Conservation (phyloP, 2,113 vertebrate genomes). For the Phalacrocorax brasilianus region DNA sequence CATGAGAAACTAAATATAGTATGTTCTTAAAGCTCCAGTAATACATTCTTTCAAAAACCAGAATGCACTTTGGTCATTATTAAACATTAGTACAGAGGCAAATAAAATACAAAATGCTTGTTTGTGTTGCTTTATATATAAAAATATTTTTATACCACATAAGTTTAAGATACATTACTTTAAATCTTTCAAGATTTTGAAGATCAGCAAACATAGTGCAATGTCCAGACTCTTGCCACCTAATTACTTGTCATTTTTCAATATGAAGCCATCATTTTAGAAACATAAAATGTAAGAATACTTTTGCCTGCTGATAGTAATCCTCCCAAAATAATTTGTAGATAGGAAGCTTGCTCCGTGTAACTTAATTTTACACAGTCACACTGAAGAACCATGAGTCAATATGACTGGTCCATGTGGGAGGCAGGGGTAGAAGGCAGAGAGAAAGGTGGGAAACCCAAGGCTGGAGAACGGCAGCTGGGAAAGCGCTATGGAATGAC, state of each 20-base stretch:
- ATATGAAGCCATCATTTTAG: neutral
- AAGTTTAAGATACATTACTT: conserved; percentile 50
- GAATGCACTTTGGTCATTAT: conserved; percentile 95
- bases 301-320: neutral
- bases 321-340: neutral
- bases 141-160: conserved; percentile 69
- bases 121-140: conserved; percentile 67
- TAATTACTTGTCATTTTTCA: conserved; percentile 25
- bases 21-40: conserved; percentile 82
- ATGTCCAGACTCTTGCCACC: neutral
- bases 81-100: conserved; percentile 75
- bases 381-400: neutral
- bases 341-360: neutral
- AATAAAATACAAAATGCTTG: conserved; percentile 74
- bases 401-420: neutral
- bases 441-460: neutral
- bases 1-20: conserved; percentile 74
- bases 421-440: neutral
- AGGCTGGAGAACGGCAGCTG: neutral
- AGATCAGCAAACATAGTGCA: conserved; percentile 23
- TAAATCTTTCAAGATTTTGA: conserved; percentile 17
- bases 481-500: neutral
- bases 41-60: conserved; percentile 84
- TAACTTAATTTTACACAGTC: neutral
- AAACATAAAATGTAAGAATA: neutral